Evolutionary conservation across 2,888 invertebrate genomes (phyloP), one percentile per base, ranked within the genome.

Genomic region (Pollenia griseotomentosa): DNA sequence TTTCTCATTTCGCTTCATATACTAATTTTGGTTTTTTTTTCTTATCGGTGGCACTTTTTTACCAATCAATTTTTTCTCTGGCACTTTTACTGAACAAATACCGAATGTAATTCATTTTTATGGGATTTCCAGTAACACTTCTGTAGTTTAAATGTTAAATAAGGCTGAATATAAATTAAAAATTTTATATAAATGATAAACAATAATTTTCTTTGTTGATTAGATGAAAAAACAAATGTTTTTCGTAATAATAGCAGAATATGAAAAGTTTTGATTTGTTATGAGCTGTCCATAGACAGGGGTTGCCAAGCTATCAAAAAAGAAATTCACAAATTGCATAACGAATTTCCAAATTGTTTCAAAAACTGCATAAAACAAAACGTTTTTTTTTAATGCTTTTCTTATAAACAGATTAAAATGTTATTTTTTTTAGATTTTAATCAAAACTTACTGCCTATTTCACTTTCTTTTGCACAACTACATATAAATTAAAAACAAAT

Each of bases 51-150:
- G 66, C 63, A 86, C 79, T 75, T 71, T 74, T 83, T 14, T 51
- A 75, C 59, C 78, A 78, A 84, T 87, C 59, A 81, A 84, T 81
- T 80, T 84, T 86, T 79, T 74, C 81, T 74, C 78, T 66, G 4
- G 42, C 55, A 83, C 77, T 81, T 80, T 81, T 81, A 55, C 59
- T 66, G 4, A 40, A 51, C 4, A 68, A 77, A 78, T 61, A 53
- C 73, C 51, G 44, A 65, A 74, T 65, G 55, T 40, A 70, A 53
- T 55, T 51, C 87, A 87, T 87, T 57, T 80, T 59, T 68, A 57
- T 40, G 10, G 11, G 14, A 33, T 51, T 74, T 68, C 63, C 48
- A 19, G 6, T 57, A 42, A 40, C 55, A 46, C 14, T 12, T 2
- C 19, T 53, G 71, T 12, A 23, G 14, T 9, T 70, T 40, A 19